A percentile compares a stretch with the other conserved stretches of the same genome.
phyloP scores from a whole-genome alignment of 2,888 invertebrate genomes.

The Caenorhabditis sp. region DNA sequence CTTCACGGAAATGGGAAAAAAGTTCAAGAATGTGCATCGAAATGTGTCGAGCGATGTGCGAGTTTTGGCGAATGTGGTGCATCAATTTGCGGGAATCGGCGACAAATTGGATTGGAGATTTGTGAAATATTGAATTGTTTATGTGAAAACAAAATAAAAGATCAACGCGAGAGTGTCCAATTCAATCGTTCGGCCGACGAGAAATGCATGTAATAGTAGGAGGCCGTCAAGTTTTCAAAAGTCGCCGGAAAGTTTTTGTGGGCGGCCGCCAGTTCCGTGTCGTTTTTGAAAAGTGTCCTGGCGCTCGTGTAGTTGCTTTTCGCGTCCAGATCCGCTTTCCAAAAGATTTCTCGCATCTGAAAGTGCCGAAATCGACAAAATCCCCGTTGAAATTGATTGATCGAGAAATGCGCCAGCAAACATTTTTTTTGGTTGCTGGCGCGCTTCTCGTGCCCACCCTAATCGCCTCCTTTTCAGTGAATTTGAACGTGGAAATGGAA shows the following conservation, averaged over 20 bases:
- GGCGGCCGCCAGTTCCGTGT: conserved; percentile 9
- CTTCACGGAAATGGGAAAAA: neutral
- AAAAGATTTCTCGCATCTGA: conserved; percentile 35
- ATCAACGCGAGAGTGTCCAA: conserved; percentile 6
- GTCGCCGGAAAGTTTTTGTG: conserved; percentile 25
- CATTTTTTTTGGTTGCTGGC: no score
- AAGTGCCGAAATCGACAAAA: no score
- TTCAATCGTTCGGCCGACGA: conserved; percentile 6
- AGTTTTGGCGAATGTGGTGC: neutral
- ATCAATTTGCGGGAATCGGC: neutral
- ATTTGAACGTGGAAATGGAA: conserved; percentile 11
- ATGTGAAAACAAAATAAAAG: no score
- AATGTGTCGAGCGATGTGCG: neutral
- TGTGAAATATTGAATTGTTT: neutral
- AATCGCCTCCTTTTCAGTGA: conserved; percentile 6
- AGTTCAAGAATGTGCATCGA: neutral
- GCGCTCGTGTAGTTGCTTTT: conserved; percentile 8
- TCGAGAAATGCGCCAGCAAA: no score
- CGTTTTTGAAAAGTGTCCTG: conserved; percentile 26
- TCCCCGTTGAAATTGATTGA: no score
- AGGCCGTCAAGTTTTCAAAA: conserved; percentile 13
- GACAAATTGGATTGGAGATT: neutral
- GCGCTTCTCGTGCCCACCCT: conserved; percentile 15
- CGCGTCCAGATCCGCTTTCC: conserved; percentile 7
- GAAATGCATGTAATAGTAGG: conserved; percentile 3